Evolutionary conservation across 2,888 invertebrate species (phyloP).

Genomic region (Aphodius granarius): DNA sequence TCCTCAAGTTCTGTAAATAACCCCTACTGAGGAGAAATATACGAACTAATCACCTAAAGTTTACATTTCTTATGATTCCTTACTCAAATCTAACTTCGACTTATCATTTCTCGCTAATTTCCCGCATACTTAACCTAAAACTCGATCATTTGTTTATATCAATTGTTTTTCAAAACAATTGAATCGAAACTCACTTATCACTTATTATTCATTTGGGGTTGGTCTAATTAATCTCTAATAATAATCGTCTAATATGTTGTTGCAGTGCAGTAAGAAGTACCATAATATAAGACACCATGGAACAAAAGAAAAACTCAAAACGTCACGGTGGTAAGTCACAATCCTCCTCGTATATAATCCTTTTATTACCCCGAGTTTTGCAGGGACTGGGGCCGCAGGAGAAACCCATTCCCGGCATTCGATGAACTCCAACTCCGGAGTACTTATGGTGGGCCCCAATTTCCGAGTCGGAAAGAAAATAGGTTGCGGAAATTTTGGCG

Average conservation of each 20-base stretch:
- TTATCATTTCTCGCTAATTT: no score
- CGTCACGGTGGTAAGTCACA: conserved; percentile 45
- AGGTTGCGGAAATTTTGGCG: conserved; percentile 99
- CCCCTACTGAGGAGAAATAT: background rate
- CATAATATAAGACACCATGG: conserved; percentile 35
- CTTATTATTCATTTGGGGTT: background rate
- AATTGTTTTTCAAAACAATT: no score
- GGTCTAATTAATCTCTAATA: background rate
- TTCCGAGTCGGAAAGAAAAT: conserved; percentile 99
- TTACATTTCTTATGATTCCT: no score
- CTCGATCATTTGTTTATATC: no score
- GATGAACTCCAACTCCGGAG: conserved; percentile 75
- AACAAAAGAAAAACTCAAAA: conserved; percentile 53
- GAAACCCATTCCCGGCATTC: conserved; percentile 84
- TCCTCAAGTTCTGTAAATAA: background rate
- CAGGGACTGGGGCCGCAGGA: conserved; percentile 52
- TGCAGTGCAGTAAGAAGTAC: conserved; percentile 23
- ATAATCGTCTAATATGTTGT: background rate
- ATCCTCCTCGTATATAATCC: background rate
- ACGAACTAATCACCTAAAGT: background rate
- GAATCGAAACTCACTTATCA: conserved; percentile 2
- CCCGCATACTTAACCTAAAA: no score
- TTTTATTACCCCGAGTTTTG: no score
- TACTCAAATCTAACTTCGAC: no score
- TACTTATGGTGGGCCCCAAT: conserved; percentile 99